Conservation (phyloP, 2,113 vertebrate genomes). For the Lepus europaeus region DNA sequence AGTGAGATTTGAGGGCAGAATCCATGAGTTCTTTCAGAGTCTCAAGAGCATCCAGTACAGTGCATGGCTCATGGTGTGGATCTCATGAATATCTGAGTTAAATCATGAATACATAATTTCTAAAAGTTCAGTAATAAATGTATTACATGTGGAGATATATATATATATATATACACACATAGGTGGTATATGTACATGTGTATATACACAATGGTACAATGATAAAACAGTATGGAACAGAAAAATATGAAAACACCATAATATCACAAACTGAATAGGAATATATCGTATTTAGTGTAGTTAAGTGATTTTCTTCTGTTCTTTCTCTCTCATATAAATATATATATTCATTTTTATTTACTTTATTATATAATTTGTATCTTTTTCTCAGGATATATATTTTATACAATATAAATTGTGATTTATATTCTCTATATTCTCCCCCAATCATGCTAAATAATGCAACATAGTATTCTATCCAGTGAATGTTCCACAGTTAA, state of each 20-base stretch:
- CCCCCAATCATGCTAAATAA: not conserved
- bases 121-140: not conserved
- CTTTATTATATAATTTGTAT: not conserved
- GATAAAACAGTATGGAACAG: not conserved
- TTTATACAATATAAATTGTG: not conserved
- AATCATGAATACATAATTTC: not conserved
- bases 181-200: too few relatives aligned
- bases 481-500: not conserved
- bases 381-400: not conserved
- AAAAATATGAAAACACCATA: constrained; percentile 10
- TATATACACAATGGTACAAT: not conserved
- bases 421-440: not conserved
- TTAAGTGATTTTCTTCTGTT: constrained; percentile 12
- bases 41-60: not conserved
- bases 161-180: not conserved
- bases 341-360: constrained; percentile 5
- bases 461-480: not conserved
- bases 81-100: not conserved
- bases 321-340: not conserved
- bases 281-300: not conserved
- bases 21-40: not conserved
- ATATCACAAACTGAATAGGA: not conserved
- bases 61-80: not conserved
- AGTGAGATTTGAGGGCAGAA: constrained; percentile 24
- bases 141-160: not conserved